These are phyloP conservation scores for Mnemiopsis leidyi DNA, from an alignment of 37 sponge, comb jelly and placozoan genomes.

Conservation along the genomic window DNA sequence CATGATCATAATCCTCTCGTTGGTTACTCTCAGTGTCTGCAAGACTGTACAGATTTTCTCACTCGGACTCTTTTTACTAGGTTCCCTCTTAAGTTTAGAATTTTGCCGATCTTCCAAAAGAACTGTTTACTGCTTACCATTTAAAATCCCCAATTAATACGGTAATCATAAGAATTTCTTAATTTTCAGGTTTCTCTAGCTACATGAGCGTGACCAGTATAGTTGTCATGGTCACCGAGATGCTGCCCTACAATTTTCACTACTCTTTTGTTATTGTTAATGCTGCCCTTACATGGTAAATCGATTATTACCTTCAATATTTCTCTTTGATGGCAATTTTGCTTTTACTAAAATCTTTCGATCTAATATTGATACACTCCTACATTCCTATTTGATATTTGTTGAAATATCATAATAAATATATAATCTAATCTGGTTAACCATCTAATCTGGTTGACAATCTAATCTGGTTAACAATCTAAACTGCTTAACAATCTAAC, in stretches of 20 bases:
- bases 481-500: neutral
- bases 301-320: too few relatives aligned
- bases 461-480: neutral
- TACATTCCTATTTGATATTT: too few relatives aligned
- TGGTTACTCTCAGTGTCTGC: neutral
- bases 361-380: too few relatives aligned
- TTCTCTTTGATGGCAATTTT: too few relatives aligned
- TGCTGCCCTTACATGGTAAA: neutral
- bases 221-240: neutral
- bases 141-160: too few relatives aligned
- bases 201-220: neutral
- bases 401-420: too few relatives aligned
- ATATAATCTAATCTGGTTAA: too few relatives aligned
- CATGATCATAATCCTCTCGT: neutral
- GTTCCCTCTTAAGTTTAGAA: neutral
- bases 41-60: neutral
- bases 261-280: neutral
- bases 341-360: too few relatives aligned
- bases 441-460: too few relatives aligned
- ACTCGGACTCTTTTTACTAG: neutral
- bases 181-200: neutral
- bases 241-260: constrained; percentile 39
- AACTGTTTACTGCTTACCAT: too few relatives aligned
- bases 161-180: too few relatives aligned
- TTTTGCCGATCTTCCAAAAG: too few relatives aligned